These are phyloP conservation scores for Hippocampus comes DNA, from an alignment of 2,113 vertebrate genomes.

Conservation along the genomic window DNA sequence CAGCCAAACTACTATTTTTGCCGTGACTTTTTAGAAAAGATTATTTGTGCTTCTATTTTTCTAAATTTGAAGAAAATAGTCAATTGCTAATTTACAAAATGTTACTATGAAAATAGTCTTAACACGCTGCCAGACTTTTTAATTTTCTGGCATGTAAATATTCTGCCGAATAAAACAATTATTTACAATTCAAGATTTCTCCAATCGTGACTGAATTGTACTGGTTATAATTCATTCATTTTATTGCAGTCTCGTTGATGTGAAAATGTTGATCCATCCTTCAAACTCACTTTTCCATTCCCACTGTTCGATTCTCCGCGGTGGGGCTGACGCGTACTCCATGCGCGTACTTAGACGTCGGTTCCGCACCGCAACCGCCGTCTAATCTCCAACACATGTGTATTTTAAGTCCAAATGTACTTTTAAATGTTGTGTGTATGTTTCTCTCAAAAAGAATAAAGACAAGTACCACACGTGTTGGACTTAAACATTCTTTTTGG, in stretches of 20 bases:
- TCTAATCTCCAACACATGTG: not conserved
- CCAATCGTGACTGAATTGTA: not conserved
- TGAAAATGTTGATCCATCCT: not conserved
- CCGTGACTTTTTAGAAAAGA: too few species aligned
- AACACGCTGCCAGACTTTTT: too few species aligned
- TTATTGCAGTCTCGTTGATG: not conserved
- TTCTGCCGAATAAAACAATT: too few species aligned
- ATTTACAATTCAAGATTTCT: not conserved
- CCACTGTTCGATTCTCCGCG: not conserved
- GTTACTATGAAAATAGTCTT: too few species aligned
- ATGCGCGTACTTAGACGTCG: not conserved
- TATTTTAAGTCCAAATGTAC: not conserved
- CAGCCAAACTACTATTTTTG: too few species aligned
- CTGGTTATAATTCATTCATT: not conserved
- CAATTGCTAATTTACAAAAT: too few species aligned
- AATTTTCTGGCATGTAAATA: too few species aligned
- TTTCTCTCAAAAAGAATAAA: slow-evolving; percentile 6
- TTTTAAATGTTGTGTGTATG: slow-evolving; percentile 1
- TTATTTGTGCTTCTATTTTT: too few species aligned
- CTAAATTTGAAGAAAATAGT: too few species aligned
- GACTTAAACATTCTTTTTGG: not conserved
- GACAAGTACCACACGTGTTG: not conserved
- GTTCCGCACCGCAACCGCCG: not conserved
- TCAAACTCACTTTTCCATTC: not conserved
- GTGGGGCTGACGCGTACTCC: not conserved